Conservation (phyloP, 2,113 vertebrate genomes). For the Rafetus swinhoei region DNA sequence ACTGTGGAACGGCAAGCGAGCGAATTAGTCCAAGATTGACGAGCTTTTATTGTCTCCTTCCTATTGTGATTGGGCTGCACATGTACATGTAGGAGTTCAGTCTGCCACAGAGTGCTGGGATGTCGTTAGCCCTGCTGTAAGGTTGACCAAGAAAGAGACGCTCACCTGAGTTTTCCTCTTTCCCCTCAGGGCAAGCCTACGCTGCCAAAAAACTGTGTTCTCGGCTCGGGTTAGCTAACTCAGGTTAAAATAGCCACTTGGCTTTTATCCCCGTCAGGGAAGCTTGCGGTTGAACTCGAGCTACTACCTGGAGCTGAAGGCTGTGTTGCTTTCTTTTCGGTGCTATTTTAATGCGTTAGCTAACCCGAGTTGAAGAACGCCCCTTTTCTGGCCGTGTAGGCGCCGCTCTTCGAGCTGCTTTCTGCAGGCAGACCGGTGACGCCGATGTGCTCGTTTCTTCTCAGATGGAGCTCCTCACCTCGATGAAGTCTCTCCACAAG, state of each 20-base stretch:
- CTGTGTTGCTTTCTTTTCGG: neutral
- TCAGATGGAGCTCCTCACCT: slow-evolving; percentile 87
- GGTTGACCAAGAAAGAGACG: neutral
- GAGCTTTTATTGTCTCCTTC: neutral
- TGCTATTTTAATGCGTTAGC: neutral
- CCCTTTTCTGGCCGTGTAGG: neutral
- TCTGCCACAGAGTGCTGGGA: neutral
- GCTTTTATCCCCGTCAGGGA: neutral
- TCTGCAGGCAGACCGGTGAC: neutral
- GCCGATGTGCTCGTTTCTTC: neutral
- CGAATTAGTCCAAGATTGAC: neutral
- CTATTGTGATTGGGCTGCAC: neutral
- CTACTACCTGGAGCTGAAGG: neutral
- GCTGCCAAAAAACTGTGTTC: neutral
- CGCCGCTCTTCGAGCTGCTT: neutral
- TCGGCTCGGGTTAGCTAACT: neutral
- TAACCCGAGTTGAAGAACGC: neutral
- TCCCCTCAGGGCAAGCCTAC: neutral
- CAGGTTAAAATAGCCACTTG: neutral
- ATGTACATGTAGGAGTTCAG: neutral
- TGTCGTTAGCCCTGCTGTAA: neutral
- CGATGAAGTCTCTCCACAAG: slow-evolving; percentile 87
- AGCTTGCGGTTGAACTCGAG: neutral
- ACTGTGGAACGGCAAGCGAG: neutral
- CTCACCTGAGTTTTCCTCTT: neutral